These are phyloP conservation scores for Microdon myrmicae DNA, from an alignment of 2,888 invertebrate species.

Conservation along the genomic window DNA sequence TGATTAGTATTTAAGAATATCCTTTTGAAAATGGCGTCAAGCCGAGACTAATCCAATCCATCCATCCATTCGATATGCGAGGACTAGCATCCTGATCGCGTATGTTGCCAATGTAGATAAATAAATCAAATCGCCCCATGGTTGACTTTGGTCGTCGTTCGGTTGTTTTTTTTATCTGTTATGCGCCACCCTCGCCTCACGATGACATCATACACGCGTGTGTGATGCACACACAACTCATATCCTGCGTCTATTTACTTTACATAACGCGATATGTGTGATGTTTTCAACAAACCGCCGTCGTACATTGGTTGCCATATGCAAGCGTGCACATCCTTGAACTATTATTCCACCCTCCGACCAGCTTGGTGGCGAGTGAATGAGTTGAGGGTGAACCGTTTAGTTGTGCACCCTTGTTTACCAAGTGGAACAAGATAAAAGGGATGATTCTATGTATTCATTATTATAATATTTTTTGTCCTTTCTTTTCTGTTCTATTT, in stretches of 20 bases:
- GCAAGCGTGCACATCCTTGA: constrained; percentile 7
- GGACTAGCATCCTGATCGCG: constrained; percentile 22
- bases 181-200: constrained; percentile 38
- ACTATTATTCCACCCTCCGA: constrained; percentile 24
- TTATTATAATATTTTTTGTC: constrained; percentile 11
- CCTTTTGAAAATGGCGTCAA: constrained; percentile 37
- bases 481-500: constrained; percentile 11
- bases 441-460: constrained; percentile 43
- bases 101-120: constrained; percentile 39
- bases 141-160: constrained; percentile 16
- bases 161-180: constrained; percentile 4
- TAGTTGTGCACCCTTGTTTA: constrained; percentile 11
- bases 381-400: constrained; percentile 24
- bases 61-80: constrained; percentile 8
- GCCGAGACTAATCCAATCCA: constrained; percentile 48
- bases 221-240: constrained; percentile 13
- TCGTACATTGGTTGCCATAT: constrained; percentile 20
- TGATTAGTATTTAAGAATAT: too few species aligned
- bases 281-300: constrained; percentile 37
- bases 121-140: constrained; percentile 50
- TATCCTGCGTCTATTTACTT: constrained; percentile 33
- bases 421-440: constrained; percentile 40
- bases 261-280: constrained; percentile 38
- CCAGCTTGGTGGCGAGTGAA: constrained; percentile 18
- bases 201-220: constrained; percentile 25